Percentiles rank a stretch among this genome's conserved stretches.
Evolutionary conservation across 2,113 vertebrate species (phyloP).

Genomic region (Lampris megalopsis): DNA sequence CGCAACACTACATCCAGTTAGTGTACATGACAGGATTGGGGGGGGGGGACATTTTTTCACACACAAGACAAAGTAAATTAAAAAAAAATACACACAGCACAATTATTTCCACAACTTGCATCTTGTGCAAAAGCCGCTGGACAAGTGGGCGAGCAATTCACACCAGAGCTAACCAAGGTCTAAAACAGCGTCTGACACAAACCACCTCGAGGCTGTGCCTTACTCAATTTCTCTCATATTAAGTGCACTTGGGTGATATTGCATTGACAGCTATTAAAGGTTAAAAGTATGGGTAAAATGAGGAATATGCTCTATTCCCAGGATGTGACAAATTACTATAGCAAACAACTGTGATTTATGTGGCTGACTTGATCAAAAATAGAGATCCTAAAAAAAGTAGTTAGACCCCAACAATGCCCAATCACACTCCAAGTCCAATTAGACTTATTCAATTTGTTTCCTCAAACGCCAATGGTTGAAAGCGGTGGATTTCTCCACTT

Average conservation of each 20-base stretch:
- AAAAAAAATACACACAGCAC: no score
- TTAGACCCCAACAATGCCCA: constrained; percentile 24
- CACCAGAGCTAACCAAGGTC: background rate
- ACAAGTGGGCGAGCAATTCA: background rate
- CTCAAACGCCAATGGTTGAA: background rate
- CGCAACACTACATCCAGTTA: constrained; percentile 8
- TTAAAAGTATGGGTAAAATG: constrained; percentile 24
- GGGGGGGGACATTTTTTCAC: constrained; percentile 15
- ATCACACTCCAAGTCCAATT: constrained; percentile 44
- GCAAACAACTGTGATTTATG: constrained; percentile 6
- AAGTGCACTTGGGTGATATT: constrained; percentile 73
- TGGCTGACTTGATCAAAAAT: constrained; percentile 37
- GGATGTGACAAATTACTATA: constrained; percentile 20
- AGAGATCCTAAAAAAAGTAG: constrained; percentile 16
- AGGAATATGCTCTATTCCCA: constrained; percentile 18
- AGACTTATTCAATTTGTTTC: background rate
- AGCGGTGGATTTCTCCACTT: constrained; percentile 3
- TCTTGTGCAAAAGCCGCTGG: constrained; percentile 16
- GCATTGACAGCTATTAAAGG: constrained; percentile 17
- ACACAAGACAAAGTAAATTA: background rate
- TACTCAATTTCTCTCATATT: constrained; percentile 37
- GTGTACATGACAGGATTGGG: background rate
- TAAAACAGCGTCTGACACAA: background rate
- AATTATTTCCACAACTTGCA: constrained; percentile 12
- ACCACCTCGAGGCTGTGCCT: constrained; percentile 10